These are phyloP conservation scores for Oreochromis aureus DNA, from an alignment of 2,113 vertebrate species.

Conservation along the genomic window DNA sequence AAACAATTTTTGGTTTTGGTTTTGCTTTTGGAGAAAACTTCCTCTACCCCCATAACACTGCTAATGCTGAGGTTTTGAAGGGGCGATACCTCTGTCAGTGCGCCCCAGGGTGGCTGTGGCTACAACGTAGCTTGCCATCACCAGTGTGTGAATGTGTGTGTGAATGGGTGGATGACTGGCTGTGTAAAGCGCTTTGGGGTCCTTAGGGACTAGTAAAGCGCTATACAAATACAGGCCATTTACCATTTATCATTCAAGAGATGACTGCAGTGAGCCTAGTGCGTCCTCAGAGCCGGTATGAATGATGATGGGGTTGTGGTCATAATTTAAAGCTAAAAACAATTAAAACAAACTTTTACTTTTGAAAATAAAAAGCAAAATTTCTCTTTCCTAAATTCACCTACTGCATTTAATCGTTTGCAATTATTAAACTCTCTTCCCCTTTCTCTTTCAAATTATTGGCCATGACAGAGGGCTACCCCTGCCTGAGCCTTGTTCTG, in stretches of 20 bases:
- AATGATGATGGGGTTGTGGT: neutral
- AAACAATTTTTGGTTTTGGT: neutral
- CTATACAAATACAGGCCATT: too few relatives aligned
- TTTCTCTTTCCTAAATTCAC: neutral
- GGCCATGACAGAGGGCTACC: neutral
- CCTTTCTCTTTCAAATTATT: neutral
- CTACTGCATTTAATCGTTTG: neutral
- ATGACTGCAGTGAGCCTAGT: neutral
- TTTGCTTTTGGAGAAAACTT: neutral
- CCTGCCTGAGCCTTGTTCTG: neutral
- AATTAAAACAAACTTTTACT: neutral
- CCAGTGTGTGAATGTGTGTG: too few relatives aligned
- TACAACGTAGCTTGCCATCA: too few relatives aligned
- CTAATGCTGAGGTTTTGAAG: neutral
- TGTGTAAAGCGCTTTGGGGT: too few relatives aligned
- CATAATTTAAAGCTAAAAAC: neutral
- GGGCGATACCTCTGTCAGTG: too few relatives aligned
- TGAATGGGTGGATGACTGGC: too few relatives aligned
- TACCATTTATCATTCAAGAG: neutral
- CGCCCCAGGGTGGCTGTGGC: too few relatives aligned
- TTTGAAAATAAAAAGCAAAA: neutral
- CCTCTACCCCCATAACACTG: neutral
- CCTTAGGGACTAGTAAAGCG: too few relatives aligned
- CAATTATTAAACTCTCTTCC: neutral
- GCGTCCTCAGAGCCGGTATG: neutral